Evolutionary conservation across 1,140 invertebrate genomes (phyloP), one percentile per base, ranked within the genome.

Genomic region (Theocolax elegans): DNA sequence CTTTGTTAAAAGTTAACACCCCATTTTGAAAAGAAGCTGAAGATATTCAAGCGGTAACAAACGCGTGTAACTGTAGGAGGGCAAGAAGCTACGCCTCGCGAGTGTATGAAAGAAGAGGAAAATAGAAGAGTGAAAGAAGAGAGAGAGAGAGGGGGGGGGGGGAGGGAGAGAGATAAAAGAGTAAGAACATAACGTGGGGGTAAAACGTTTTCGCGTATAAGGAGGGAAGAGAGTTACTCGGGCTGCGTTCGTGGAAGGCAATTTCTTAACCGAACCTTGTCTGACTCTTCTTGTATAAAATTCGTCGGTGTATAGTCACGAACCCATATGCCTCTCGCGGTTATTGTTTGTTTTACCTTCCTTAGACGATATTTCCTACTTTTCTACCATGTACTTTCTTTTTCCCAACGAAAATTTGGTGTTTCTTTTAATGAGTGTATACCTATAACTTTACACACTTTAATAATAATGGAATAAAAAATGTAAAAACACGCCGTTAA

Each of bases 231-330:
- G 23, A 23, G 46, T 40, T 58, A 21, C 31, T 38, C 35, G 65
- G 54, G 65, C 59, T 65, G 62, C 31, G 58, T 64, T 65, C 66
- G 58, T 49, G 68, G 62, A 64, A 76, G 71, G 75, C 76, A 77
- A 78, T 77, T 77, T 78, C 75, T 77, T 77, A 75, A 68, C 72
- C 69, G 62, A 76, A 74, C 72, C 72, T 75, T 71, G 72, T 75
- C 70, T 63, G 42, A 42, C 0, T 46, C 29, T 27, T 10, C 12
- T 15, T 27, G 15, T 62, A 44, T 59, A 44, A 59, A 44, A 59
- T 44, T 59, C 19, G 19, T 19, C 1, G 6, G 3, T 58, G 29
- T 23, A 12, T 40, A 58, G 1, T 56, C n/a, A 35, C 25, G 29
- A 8, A 13, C 25, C 6, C 7, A 44, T 44, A 3, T n/a, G 10